Percentiles rank a stretch among this genome's conserved stretches.
phyloP scores from a whole-genome alignment of 2,888 invertebrate species.

The Oligia fasciuncula region DNA sequence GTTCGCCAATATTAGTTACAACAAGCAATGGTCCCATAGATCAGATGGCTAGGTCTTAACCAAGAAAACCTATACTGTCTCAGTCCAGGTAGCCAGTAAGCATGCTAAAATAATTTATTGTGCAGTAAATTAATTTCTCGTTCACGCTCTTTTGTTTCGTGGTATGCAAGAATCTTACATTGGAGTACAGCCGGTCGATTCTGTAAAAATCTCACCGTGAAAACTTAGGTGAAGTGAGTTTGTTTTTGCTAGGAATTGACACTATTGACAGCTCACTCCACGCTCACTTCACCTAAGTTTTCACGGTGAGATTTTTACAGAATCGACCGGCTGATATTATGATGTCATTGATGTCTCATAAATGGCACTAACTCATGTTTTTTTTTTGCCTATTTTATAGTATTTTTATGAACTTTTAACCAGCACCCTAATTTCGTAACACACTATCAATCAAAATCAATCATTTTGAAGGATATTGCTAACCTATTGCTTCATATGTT shows the following conservation, averaged over 20 bases:
- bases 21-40: not conserved
- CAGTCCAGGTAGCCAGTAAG: not conserved
- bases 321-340: not conserved
- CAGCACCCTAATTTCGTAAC: not conserved
- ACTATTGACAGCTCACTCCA: too few relatives aligned
- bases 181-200: too few relatives aligned
- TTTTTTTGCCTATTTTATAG: not conserved
- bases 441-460: not conserved
- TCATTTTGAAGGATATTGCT: too few relatives aligned
- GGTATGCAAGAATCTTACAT: conserved; percentile 13
- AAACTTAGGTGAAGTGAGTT: too few relatives aligned
- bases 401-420: not conserved
- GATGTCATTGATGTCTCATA: not conserved
- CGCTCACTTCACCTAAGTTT: too few relatives aligned
- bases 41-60: not conserved
- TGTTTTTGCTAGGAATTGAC: too few relatives aligned
- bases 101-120: conserved; percentile 3
- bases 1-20: conserved; percentile 2
- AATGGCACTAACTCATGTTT: not conserved
- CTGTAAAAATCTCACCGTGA: too few relatives aligned
- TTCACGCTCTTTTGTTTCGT: conserved; percentile 35
- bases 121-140: conserved; percentile 6
- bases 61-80: not conserved
- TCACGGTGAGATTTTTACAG: too few relatives aligned
- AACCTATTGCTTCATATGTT: not conserved